phyloP scores from a whole-genome alignment of 2,888 invertebrate species.

The Lithophane socia region DNA sequence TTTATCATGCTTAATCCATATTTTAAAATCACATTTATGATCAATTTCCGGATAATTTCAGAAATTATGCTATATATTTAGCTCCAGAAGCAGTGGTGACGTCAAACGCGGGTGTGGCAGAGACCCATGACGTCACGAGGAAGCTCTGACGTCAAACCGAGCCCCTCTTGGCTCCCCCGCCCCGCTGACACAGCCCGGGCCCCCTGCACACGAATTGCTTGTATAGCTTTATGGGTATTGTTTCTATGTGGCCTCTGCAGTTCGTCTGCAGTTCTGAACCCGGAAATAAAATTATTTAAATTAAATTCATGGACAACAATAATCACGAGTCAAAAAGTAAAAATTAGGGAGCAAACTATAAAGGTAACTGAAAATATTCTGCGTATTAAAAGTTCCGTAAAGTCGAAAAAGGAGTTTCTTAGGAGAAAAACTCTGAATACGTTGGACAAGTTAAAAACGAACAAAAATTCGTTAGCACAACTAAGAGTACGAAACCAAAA shows the following conservation, averaged over 20 bases:
- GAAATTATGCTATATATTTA: constrained; percentile 51
- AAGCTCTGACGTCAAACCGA: constrained; percentile 88
- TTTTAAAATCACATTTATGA: not conserved
- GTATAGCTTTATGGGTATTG: constrained; percentile 83
- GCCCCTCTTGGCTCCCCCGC: constrained; percentile 70
- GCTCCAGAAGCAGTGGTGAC: constrained; percentile 78
- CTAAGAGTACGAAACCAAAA: not conserved
- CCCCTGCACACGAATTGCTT: constrained; percentile 78
- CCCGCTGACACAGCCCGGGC: constrained; percentile 66
- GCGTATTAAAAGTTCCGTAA: too few relatives aligned
- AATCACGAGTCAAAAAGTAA: not conserved
- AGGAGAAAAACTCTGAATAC: not conserved
- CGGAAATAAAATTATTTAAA: constrained; percentile 15
- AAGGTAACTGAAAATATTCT: not conserved
- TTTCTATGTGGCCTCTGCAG: constrained; percentile 76
- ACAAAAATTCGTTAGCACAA: too few relatives aligned
- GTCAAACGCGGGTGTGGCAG: constrained; percentile 89
- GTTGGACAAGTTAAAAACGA: not conserved
- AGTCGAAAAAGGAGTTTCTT: not conserved
- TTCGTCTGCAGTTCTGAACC: constrained; percentile 46
- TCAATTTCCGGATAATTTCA: constrained; percentile 10
- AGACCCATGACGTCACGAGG: constrained; percentile 87
- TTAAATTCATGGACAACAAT: not conserved
- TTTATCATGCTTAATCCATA: not conserved
- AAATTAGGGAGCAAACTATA: not conserved